Conservation (phyloP, 2,797 vertebrate species). For the Microcaecilia unicolor region DNA sequence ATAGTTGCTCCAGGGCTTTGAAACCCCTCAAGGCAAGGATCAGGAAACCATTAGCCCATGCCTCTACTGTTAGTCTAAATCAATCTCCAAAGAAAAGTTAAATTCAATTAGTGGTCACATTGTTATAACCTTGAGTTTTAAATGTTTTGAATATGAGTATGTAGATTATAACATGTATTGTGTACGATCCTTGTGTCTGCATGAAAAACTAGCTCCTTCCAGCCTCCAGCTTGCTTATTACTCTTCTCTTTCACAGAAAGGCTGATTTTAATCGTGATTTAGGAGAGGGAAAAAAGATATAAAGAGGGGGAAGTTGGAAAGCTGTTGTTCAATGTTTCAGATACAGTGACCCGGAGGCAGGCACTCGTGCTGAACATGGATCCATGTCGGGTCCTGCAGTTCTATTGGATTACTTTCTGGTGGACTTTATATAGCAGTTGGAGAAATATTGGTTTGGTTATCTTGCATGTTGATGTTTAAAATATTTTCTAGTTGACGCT, state of each 20-base stretch:
- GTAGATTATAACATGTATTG: conserved; percentile 17
- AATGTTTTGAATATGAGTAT: conserved; percentile 52
- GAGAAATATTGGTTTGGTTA: no score
- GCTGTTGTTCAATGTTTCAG: no score
- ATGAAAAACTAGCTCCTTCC: conserved; percentile 63
- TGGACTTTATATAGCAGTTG: no score
- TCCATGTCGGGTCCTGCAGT: no score
- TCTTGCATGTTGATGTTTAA: no score
- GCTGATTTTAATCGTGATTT: conserved; percentile 99
- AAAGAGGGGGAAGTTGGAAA: no score
- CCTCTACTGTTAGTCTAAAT: conserved; percentile 90
- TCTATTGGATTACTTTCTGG: no score
- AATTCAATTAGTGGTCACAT: conserved; percentile 73
- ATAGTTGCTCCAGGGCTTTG: conserved; percentile 94
- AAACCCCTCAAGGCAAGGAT: conserved; percentile 98
- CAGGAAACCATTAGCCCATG: conserved; percentile 99
- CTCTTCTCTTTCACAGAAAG: conserved; percentile 87
- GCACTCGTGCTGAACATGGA: no score
- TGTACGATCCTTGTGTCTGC: conserved; percentile 44
- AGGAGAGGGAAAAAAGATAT: no score
- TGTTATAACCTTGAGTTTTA: conserved; percentile 68
- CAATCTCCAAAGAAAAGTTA: conserved; percentile 85
- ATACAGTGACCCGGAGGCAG: no score
- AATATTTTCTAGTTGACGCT: no score
- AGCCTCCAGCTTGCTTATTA: conserved; percentile 87